Percentiles rank a stretch among this genome's conserved stretches.
Evolutionary conservation across 1,140 invertebrate genomes (phyloP).

Genomic region (Hydropsyche tenuis): DNA sequence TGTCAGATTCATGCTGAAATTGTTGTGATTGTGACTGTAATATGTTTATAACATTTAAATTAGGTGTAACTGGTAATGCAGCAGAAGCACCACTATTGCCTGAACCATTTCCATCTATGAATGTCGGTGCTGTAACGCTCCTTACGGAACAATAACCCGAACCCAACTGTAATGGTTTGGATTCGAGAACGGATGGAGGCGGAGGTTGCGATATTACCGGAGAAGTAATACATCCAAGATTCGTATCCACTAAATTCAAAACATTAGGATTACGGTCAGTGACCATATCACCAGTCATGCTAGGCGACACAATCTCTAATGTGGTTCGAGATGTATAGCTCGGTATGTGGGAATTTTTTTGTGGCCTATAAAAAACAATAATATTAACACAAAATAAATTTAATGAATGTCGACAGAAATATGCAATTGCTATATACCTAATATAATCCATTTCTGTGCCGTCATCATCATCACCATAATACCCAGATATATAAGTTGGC

Average conservation of each 20-base stretch:
- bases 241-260: slow-evolving; percentile 32
- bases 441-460: slow-evolving; percentile 31
- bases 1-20: slow-evolving; percentile 39
- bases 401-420: no score
- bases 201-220: slow-evolving; percentile 50
- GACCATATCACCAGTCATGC: slow-evolving; percentile 52
- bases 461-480: slow-evolving; percentile 28
- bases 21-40: slow-evolving; percentile 26
- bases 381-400: background rate
- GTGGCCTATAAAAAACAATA: slow-evolving; percentile 8
- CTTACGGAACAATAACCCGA: slow-evolving; percentile 55
- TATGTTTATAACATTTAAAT: slow-evolving; percentile 25
- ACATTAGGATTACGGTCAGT: slow-evolving; percentile 21
- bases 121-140: slow-evolving; percentile 49
- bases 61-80: slow-evolving; percentile 29
- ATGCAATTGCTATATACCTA: slow-evolving; percentile 1
- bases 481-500: slow-evolving; percentile 20
- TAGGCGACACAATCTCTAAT: slow-evolving; percentile 61
- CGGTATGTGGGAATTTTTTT: slow-evolving; percentile 54
- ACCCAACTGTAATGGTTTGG: slow-evolving; percentile 55
- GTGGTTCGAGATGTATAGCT: slow-evolving; percentile 67
- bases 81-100: slow-evolving; percentile 27
- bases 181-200: background rate
- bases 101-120: slow-evolving; percentile 12
- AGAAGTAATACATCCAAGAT: slow-evolving; percentile 40